These are phyloP conservation scores for Dasypus novemcinctus DNA, from an alignment of 2,113 vertebrate species.

Conservation along the genomic window DNA sequence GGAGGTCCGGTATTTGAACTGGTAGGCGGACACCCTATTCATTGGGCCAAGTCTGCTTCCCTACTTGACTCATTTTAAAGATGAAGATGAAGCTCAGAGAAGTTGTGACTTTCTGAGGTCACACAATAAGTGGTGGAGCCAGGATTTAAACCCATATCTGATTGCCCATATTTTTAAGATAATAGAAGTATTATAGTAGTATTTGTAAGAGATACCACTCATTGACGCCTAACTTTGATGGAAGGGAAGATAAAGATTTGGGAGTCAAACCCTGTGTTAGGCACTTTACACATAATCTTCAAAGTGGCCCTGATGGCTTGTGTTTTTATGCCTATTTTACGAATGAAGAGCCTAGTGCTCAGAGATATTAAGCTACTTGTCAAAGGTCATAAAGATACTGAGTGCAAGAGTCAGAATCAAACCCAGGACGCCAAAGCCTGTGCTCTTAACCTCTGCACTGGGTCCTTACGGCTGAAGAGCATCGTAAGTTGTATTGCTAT, in stretches of 20 bases:
- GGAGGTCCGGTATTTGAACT: too few relatives aligned
- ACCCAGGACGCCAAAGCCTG: background rate
- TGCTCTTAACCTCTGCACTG: background rate
- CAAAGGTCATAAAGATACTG: background rate
- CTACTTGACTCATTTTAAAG: conserved; percentile 1
- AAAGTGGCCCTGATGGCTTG: background rate
- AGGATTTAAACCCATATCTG: conserved; percentile 10
- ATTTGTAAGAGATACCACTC: background rate
- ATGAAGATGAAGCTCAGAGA: background rate
- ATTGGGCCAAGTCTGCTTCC: too few relatives aligned
- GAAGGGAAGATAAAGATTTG: background rate
- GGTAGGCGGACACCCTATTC: too few relatives aligned
- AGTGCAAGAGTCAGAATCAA: conserved; percentile 19
- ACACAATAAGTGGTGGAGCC: background rate
- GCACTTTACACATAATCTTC: background rate
- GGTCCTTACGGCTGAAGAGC: background rate
- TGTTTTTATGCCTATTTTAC: background rate
- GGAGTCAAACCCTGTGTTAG: background rate
- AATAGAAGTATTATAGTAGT: background rate
- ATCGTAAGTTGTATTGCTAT: background rate
- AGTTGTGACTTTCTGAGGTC: background rate
- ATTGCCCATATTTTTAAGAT: background rate
- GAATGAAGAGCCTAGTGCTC: background rate
- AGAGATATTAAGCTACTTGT: background rate
- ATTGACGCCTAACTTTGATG: background rate